Percentiles rank a stretch among this genome's conserved stretches.
Conservation (phyloP, 2,888 invertebrate species). For the Hoplodrina ambigua region DNA sequence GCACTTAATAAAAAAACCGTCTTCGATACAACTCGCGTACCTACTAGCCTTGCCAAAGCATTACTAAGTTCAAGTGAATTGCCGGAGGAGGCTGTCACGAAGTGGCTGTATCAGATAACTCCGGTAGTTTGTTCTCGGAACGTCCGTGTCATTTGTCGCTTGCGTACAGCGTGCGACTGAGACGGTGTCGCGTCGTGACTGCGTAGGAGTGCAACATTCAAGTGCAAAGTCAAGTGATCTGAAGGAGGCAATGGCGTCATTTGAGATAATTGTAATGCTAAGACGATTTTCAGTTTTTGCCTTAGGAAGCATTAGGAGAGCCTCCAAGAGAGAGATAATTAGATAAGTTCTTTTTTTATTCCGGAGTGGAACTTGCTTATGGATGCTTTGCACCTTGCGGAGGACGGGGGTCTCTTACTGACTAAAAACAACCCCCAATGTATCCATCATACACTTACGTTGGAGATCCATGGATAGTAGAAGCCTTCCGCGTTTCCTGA, state of each 20-base stretch:
- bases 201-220: conserved; percentile 80
- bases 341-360: background rate
- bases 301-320: background rate
- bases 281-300: background rate
- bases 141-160: conserved; percentile 84
- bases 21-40: conserved; percentile 24
- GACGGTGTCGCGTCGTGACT: conserved; percentile 77
- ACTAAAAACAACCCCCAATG: too few species aligned
- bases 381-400: too few species aligned
- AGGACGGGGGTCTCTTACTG: too few species aligned
- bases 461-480: too few species aligned
- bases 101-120: conserved; percentile 87
- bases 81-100: conserved; percentile 83
- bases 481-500: too few species aligned
- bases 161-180: conserved; percentile 71
- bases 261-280: conserved; percentile 17
- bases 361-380: too few species aligned
- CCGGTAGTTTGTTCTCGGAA: conserved; percentile 86
- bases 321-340: background rate
- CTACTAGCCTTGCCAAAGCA: conserved; percentile 35
- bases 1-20: conserved; percentile 38
- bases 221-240: conserved; percentile 55
- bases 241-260: conserved; percentile 47
- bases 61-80: conserved; percentile 71
- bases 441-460: too few species aligned